Evolutionary conservation across 2,888 invertebrate genomes (phyloP).

Genomic region (Drosophila kokeensis): DNA sequence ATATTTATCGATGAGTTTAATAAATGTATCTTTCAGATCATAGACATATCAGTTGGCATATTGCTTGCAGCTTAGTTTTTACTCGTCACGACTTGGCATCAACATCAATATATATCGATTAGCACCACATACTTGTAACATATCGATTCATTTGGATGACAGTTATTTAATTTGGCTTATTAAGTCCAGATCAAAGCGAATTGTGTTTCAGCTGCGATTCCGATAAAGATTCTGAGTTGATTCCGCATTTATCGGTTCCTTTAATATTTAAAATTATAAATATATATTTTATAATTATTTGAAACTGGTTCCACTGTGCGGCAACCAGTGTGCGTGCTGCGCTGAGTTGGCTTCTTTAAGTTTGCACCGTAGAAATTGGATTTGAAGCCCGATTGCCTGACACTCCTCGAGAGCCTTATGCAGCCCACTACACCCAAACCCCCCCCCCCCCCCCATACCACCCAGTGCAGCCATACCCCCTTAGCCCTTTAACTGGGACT

Average conservation of each 20-base stretch:
- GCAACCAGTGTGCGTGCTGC: background rate
- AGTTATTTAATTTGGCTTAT: background rate
- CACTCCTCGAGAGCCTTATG: slow-evolving; percentile 7
- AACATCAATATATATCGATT: background rate
- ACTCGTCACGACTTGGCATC: background rate
- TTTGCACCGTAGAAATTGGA: slow-evolving; percentile 37
- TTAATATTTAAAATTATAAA: background rate
- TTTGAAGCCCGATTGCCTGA: slow-evolving; percentile 26
- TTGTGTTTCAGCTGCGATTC: background rate
- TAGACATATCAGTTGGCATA: background rate
- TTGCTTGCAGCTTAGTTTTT: background rate
- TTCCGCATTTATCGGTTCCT: background rate
- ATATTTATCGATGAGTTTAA: background rate
- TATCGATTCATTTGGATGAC: background rate
- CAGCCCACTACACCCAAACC: background rate
- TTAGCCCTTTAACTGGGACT: slow-evolving; percentile 30
- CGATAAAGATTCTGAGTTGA: background rate
- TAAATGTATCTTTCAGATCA: background rate
- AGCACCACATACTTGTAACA: background rate
- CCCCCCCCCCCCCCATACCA: accelerated
- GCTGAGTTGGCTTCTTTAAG: background rate
- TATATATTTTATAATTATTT: background rate
- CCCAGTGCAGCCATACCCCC: background rate
- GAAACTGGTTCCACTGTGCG: slow-evolving; percentile 19
- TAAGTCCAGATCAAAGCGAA: background rate